These are phyloP conservation scores for Polypedilum pembai DNA, from an alignment of 1,140 invertebrate genomes.

Conservation along the genomic window DNA sequence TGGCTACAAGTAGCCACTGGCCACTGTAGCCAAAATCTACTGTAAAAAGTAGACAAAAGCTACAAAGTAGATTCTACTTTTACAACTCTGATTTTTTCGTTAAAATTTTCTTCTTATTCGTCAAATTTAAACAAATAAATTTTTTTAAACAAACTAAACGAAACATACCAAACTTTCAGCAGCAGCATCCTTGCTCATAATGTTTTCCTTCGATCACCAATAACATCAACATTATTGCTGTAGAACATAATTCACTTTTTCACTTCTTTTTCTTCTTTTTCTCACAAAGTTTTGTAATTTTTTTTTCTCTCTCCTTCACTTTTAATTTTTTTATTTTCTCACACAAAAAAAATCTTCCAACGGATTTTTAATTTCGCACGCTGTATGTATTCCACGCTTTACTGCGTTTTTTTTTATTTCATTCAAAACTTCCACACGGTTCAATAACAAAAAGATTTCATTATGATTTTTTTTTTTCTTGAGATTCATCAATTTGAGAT, in stretches of 20 bases:
- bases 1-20: too few species aligned
- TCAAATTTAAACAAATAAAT: too few species aligned
- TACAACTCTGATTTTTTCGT: too few species aligned
- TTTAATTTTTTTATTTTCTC: neutral
- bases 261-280: neutral
- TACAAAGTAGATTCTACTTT: too few species aligned
- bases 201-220: neutral
- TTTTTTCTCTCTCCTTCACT: neutral
- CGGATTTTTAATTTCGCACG: neutral
- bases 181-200: slow-evolving; percentile 26
- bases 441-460: too few species aligned
- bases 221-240: neutral
- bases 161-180: slow-evolving; percentile 25
- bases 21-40: too few species aligned
- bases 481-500: too few species aligned
- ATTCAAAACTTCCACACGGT: neutral
- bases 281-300: slow-evolving; percentile 12
- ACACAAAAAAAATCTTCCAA: neutral
- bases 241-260: neutral
- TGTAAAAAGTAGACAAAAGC: too few species aligned
- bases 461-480: too few species aligned
- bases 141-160: neutral
- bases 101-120: too few species aligned
- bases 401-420: slow-evolving; percentile 8
- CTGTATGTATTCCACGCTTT: neutral